Evolutionary conservation across 2,888 invertebrate genomes (phyloP).

Genomic region (Capitulum mitella): DNA sequence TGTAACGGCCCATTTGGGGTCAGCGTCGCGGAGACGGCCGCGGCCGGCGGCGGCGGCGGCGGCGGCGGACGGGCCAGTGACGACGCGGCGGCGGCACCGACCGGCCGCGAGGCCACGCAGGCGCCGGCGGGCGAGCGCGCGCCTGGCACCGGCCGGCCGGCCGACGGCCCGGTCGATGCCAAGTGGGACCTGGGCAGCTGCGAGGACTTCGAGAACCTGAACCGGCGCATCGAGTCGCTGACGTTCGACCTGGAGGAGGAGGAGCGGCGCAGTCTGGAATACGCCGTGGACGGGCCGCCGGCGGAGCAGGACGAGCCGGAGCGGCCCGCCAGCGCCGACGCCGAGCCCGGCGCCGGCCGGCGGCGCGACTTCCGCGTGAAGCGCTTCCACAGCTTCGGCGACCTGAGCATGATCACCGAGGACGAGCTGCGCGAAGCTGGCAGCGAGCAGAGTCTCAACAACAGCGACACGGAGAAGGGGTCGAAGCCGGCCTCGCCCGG

Average conservation of each 20-base stretch:
- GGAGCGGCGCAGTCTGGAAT: slow-evolving; percentile 48
- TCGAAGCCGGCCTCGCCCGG: slow-evolving; percentile 58
- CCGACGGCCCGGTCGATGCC: neutral
- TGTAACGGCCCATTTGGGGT: neutral
- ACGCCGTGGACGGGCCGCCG: slow-evolving; percentile 65
- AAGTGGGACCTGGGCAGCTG: slow-evolving; percentile 46
- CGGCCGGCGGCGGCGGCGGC: neutral
- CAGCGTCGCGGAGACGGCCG: neutral
- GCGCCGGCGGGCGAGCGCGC: neutral
- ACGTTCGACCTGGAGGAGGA: slow-evolving; percentile 40
- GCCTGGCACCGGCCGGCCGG: too few relatives aligned
- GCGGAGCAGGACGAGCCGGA: slow-evolving; percentile 48
- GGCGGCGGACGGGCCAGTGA: neutral
- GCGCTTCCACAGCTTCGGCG: slow-evolving; percentile 28
- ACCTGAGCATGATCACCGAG: slow-evolving; percentile 22
- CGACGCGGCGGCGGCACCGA: neutral
- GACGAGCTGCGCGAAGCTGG: neutral
- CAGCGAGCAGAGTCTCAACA: slow-evolving; percentile 37
- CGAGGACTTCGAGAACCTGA: slow-evolving; percentile 70
- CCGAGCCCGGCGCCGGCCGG: neutral
- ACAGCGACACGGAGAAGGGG: slow-evolving; percentile 44
- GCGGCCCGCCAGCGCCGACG: too few relatives aligned
- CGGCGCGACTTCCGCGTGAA: slow-evolving; percentile 33
- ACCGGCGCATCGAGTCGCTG: slow-evolving; percentile 44
- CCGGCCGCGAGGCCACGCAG: neutral